phyloP scores from a whole-genome alignment of 2,888 invertebrate species.

The Abrostola tripartita region DNA sequence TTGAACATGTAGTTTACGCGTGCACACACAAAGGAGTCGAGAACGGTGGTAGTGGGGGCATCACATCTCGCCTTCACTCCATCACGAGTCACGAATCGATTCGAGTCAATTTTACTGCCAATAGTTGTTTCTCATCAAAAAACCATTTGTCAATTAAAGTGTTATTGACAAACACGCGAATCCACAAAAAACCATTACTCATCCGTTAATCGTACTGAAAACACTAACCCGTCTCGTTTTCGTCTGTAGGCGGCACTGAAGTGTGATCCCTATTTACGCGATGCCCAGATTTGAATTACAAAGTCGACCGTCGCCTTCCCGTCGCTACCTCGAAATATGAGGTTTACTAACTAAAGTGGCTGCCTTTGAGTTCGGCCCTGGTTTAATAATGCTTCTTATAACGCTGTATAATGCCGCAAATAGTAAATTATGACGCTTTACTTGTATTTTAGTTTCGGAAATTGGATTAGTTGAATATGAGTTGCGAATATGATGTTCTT shows the following conservation, averaged over 20 bases:
- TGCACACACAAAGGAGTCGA: too few species aligned
- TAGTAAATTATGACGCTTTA: slow-evolving; percentile 35
- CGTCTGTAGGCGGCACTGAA: background rate
- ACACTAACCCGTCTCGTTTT: slow-evolving; percentile 7
- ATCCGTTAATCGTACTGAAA: background rate
- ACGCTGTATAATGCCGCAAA: slow-evolving; percentile 46
- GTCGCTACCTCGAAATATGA: slow-evolving; percentile 65
- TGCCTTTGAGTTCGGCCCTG: slow-evolving; percentile 54
- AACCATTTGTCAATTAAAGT: too few species aligned
- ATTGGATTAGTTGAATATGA: slow-evolving; percentile 19
- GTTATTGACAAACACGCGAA: too few species aligned
- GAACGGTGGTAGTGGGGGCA: too few species aligned
- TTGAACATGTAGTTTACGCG: too few species aligned
- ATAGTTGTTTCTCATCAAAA: too few species aligned
- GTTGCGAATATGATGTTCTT: slow-evolving; percentile 7
- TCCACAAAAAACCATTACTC: too few species aligned
- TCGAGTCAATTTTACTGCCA: too few species aligned
- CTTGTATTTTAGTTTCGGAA: slow-evolving; percentile 21
- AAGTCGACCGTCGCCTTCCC: slow-evolving; percentile 74
- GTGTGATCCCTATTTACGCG: slow-evolving; percentile 49
- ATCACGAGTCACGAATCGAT: too few species aligned
- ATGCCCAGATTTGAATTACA: slow-evolving; percentile 83
- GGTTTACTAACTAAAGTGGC: slow-evolving; percentile 57
- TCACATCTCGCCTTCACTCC: too few species aligned
- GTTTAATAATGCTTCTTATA: slow-evolving; percentile 58